Percentiles rank a stretch among this genome's conserved stretches.
Evolutionary conservation across 2,888 invertebrate genomes (phyloP).

Genomic region (Chironomus tentans): DNA sequence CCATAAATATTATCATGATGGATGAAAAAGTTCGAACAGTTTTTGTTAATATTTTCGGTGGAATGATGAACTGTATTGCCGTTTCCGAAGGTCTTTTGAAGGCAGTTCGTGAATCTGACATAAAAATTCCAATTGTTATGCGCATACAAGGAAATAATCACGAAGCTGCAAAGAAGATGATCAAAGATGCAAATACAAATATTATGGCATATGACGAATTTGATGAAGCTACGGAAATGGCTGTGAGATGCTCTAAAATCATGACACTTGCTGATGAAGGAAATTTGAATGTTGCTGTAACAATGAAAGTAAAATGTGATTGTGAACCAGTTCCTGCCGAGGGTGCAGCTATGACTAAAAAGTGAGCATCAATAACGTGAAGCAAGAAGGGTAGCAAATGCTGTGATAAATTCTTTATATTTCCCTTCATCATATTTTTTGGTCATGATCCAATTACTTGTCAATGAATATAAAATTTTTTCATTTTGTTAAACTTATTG

Average conservation of each 20-base stretch:
- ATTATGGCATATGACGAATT: constrained; percentile 63
- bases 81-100: constrained; percentile 85
- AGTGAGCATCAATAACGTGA: no score
- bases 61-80: constrained; percentile 87
- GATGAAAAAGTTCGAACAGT: constrained; percentile 80
- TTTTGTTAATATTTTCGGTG: constrained; percentile 85
- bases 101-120: constrained; percentile 57
- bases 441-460: background rate
- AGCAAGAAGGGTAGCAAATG: no score
- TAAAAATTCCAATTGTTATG: constrained; percentile 76
- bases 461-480: background rate
- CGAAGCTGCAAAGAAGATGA: constrained; percentile 66
- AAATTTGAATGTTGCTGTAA: background rate
- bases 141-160: constrained; percentile 73
- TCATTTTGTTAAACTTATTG: background rate
- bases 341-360: no score
- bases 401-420: no score
- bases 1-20: constrained; percentile 84
- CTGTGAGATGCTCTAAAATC: constrained; percentile 58
- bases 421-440: background rate
- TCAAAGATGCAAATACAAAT: constrained; percentile 56
- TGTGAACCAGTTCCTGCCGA: background rate
- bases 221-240: constrained; percentile 63
- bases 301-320: constrained; percentile 9
- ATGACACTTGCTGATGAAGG: constrained; percentile 52